Percentiles rank a stretch among this genome's conserved stretches.
Evolutionary conservation across 2,888 invertebrate genomes (phyloP).

Genomic region (Stramonita haemastoma): DNA sequence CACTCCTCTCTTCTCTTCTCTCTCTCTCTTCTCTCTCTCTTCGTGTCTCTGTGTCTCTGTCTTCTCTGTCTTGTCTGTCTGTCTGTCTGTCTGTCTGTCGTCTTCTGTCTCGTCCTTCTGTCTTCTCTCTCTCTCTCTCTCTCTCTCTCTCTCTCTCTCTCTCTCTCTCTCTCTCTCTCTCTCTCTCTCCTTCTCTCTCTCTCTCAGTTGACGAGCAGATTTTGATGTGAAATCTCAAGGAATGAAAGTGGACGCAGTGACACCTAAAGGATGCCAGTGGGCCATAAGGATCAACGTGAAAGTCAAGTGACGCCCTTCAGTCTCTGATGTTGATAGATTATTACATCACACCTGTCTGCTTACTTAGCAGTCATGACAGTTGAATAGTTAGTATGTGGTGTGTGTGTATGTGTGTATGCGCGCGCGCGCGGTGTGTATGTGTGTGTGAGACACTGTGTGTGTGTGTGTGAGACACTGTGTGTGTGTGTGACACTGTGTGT

Average conservation of each 20-base stretch:
- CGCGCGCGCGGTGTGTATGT: background rate
- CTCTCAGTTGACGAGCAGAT: no score
- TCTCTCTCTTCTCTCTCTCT: background rate
- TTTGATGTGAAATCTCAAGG: no score
- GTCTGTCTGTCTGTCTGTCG: background rate
- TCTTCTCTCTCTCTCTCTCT: background rate
- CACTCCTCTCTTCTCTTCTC: background rate
- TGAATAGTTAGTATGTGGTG: background rate
- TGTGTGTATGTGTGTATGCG: constrained; percentile 11
- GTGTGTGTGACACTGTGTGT: background rate
- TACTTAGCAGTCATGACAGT: no score
- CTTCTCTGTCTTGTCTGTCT: background rate
- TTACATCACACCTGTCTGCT: no score
- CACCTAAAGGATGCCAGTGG: no score
- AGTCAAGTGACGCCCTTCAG: background rate
- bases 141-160: background rate
- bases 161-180: constrained; percentile 10
- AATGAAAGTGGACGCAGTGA: no score
- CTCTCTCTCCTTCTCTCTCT: background rate
- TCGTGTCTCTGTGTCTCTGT: no score
- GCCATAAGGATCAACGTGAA: no score
- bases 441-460: background rate
- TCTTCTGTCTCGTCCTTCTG: background rate
- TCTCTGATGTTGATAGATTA: background rate
- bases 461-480: background rate